Evolutionary conservation across 2,113 vertebrate species (phyloP), one percentile per base, ranked within the genome.

Genomic region (Rhinopomastus cyanomelas): DNA sequence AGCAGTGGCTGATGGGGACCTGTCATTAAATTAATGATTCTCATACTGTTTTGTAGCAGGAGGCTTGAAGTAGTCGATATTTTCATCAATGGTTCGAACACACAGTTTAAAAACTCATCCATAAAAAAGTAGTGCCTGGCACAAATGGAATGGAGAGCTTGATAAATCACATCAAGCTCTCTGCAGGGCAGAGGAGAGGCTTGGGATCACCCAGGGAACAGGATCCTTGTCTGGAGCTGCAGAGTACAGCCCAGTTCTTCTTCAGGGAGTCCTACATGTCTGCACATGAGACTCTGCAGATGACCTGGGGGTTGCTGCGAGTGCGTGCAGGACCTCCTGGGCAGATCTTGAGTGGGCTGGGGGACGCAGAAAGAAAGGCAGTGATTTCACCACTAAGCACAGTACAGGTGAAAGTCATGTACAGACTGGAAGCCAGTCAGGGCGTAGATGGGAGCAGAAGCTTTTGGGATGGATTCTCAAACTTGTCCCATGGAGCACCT

Each of bases 51-150:
- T 68, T 87, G 64, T 53, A 94, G 85, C 72, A 85, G 72, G 18
- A 92, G 60, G 82, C 37, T 85, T 80, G 20, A 51, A 77, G 34
- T n/a, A 88, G 56, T 91, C 82, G 87, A 77, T 92, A 83, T 87
- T 94, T 92, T 74, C 71, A 46, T 89, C 90, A 66, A 32, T 59
- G 60, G 62, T 74, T 73, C 1, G 4, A 85, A 77, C 36, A 61
- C 25, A 25, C 25, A 3, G 66, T 59, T 87, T 85, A 85, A 87
- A 91, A 91, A 32, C 36, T 55, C 67, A 77, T 87, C 82, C 64
- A 66, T 19, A 67, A 66, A 66, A 57, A 46, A 42, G 29, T 16
- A 22, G 74, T 44, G 51, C 46, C 51, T 20, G 21, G 68, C 3
- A 5, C 13, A 59, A 92, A 92, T n/a, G n/a, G 48, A 32, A 42